Evolutionary conservation across 2,888 invertebrate species (phyloP), one percentile per base, ranked within the genome.

Genomic region (Oscheius sp.): DNA sequence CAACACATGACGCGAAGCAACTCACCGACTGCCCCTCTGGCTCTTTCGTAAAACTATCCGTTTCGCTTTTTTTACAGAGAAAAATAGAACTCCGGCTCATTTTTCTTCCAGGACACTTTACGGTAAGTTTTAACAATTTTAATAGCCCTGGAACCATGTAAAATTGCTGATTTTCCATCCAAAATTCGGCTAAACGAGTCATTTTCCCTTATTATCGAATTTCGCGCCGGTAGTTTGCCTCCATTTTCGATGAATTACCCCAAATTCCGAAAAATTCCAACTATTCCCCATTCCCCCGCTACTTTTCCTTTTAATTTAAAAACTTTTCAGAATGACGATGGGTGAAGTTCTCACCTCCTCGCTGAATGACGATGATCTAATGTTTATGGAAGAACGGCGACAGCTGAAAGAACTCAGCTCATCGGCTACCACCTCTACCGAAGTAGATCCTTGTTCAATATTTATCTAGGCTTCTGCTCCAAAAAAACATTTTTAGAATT

Each of bases 301-400:
- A 7, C 13, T 7, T 3, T 49, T 21, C 3, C 13, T 49, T 49
- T 49, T 55, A n/a, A n/a, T n/a, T n/a, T n/a, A n/a, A n/a, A n/a
- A n/a, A n/a, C 35, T 35, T 35, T 61, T 61, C 43, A 41, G 45
- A 45, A 61, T 61, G 61, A 61, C 45, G 9, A 61, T 61, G 61
- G 45, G 61, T 12, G 61, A 61, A 61, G 41, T 61, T 7, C n/a
- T n/a, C 6, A 16, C 45, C 43, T 12, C n/a, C 18, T 23, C 41
- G 2, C 45, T 21, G 1, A 23, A 41, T 5, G 61, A 61, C 18
- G 61, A 61, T 55, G 21, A 23, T n/a, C 43, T 43, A 6, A 9
- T 61, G 21, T 61, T 61, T 18, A 61, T 61, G 61, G 43, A n/a
- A 16, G 21, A 41, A 21, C 9, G n/a, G 6, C 29, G 61, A 18